These are phyloP conservation scores for Heliornis fulica DNA, from an alignment of 2,113 vertebrate genomes.

Conservation along the genomic window DNA sequence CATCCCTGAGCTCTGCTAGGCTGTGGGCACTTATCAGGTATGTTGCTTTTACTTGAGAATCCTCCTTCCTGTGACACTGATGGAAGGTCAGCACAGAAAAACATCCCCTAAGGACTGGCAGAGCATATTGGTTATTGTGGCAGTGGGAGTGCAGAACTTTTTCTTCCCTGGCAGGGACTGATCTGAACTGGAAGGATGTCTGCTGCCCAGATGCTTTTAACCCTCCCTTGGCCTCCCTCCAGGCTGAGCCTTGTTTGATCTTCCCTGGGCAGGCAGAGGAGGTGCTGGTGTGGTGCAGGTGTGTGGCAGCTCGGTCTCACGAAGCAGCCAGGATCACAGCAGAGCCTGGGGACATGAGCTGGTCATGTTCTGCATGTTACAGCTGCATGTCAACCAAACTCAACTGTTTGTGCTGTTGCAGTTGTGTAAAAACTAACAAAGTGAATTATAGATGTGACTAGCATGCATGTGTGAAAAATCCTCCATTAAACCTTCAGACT, in stretches of 20 bases:
- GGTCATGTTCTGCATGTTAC: not conserved
- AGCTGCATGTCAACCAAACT: not conserved
- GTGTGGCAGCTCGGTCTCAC: not conserved
- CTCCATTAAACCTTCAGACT: constrained; percentile 18
- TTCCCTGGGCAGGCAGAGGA: not conserved
- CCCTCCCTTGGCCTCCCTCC: not conserved
- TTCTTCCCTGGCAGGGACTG: not conserved
- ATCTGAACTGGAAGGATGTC: not conserved
- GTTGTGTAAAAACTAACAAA: not conserved
- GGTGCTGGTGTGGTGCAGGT: not conserved
- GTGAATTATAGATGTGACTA: not conserved
- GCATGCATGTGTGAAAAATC: not conserved
- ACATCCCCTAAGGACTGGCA: not conserved
- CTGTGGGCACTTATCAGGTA: not conserved
- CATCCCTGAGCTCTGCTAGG: not conserved
- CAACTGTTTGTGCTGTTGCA: not conserved
- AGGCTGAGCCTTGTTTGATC: no score
- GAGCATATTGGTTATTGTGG: not conserved
- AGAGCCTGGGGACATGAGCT: not conserved
- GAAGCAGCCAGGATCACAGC: not conserved
- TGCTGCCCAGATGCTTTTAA: not conserved
- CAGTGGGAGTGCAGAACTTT: not conserved
- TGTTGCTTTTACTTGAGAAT: not conserved
- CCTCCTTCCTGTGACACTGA: not conserved
- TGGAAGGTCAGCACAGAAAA: not conserved